A percentile compares a stretch with the other conserved stretches of the same genome.
These are phyloP conservation scores for Emydura subglobosa DNA, from an alignment of 2,113 vertebrate species.

Conservation along the genomic window DNA sequence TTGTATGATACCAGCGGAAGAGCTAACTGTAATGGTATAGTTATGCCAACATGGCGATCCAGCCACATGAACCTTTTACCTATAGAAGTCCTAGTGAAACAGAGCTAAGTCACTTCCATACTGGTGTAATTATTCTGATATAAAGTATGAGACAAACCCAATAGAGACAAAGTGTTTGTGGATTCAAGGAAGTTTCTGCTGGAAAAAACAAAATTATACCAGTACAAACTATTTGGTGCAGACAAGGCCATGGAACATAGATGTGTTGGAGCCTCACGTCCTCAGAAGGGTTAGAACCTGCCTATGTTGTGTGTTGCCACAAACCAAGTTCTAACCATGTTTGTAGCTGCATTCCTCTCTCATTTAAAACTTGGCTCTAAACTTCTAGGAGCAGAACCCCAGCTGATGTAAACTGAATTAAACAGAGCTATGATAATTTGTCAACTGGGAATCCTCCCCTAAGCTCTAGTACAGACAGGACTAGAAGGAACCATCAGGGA, in stretches of 20 bases:
- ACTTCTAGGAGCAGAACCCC: neutral
- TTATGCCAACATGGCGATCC: neutral
- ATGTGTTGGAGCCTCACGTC: neutral
- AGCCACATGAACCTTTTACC: neutral
- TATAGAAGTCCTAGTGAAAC: accelerated
- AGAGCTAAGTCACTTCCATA: neutral
- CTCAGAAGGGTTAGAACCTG: accelerated
- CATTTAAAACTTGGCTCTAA: neutral
- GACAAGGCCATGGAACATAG: neutral
- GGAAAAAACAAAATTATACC: neutral
- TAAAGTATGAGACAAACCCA: neutral
- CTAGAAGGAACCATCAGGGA: neutral
- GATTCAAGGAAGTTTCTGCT: neutral
- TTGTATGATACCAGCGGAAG: neutral
- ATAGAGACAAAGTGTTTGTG: neutral
- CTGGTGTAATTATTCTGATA: neutral
- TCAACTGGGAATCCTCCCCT: neutral
- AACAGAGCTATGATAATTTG: neutral
- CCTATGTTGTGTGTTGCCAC: accelerated
- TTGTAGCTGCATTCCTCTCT: neutral
- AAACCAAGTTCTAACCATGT: accelerated
- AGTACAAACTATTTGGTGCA: neutral
- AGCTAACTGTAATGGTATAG: neutral
- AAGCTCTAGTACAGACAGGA: accelerated
- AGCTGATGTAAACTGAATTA: neutral